phyloP scores from a whole-genome alignment of 2,113 vertebrate species.

The Alaudala cheleensis region DNA sequence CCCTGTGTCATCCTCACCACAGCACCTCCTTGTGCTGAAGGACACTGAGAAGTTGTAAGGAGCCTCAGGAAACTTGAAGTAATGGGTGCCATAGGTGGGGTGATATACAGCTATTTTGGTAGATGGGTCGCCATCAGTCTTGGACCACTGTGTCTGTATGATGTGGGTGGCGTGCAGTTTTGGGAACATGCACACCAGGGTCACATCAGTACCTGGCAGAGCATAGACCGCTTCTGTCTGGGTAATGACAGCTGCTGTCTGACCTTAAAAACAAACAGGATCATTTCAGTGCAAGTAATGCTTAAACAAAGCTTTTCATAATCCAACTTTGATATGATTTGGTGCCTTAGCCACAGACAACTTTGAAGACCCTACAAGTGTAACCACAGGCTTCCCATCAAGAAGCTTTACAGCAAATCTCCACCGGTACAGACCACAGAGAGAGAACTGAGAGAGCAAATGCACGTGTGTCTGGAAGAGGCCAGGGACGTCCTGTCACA shows the following conservation, averaged over 20 bases:
- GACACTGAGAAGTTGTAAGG: constrained; percentile 11
- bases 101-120: constrained; percentile 55
- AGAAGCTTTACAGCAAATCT: background rate
- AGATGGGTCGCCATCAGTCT: background rate
- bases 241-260: background rate
- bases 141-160: constrained; percentile 70
- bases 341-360: background rate
- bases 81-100: constrained; percentile 1
- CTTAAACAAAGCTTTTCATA: background rate
- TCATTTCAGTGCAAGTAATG: background rate
- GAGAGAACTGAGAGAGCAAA: background rate
- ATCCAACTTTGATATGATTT: background rate
- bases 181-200: constrained; percentile 39
- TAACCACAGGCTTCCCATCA: background rate
- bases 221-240: background rate
- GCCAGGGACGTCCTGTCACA: rapidly evolving
- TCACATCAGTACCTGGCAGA: constrained; percentile 29
- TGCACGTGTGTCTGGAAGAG: background rate
- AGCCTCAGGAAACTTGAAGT: background rate
- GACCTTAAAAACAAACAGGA: constrained; percentile 37
- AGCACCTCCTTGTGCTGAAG: background rate
- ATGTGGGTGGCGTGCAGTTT: background rate
- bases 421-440: background rate
- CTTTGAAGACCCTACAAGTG: background rate
- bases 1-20: background rate